phyloP scores from a whole-genome alignment of 1,140 invertebrate genomes.

The Cyphomyrmex costatus region DNA sequence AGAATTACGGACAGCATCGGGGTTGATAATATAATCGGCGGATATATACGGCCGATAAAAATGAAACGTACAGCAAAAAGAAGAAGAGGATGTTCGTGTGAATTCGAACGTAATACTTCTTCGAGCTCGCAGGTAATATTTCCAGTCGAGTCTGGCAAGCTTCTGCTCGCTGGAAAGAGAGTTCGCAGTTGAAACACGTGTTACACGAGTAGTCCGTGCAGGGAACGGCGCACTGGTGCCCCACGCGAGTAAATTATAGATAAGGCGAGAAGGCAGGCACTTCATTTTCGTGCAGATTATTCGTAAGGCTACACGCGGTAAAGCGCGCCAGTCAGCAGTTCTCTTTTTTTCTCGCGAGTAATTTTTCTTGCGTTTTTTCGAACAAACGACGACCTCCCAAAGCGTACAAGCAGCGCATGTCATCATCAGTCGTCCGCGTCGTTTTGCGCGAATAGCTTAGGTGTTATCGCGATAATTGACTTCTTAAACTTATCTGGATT shows the following conservation, averaged over 20 bases:
- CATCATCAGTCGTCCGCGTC: neutral
- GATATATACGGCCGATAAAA: conserved; percentile 5
- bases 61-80: conserved; percentile 14
- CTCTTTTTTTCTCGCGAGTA: conserved; percentile 15
- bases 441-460: conserved; percentile 8
- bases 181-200: conserved; percentile 55
- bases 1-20: neutral
- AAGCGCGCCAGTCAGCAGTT: neutral
- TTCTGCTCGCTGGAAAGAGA: conserved; percentile 32
- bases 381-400: conserved; percentile 21
- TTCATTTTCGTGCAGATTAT: conserved; percentile 68
- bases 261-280: conserved; percentile 38
- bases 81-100: conserved; percentile 12
- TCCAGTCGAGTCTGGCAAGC: conserved; percentile 32
- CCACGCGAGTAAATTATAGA: conserved; percentile 62
- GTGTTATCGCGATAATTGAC: conserved; percentile 68
- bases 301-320: conserved; percentile 29
- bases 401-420: neutral
- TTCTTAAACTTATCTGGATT: conserved; percentile 71
- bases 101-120: conserved; percentile 54
- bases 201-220: conserved; percentile 48
- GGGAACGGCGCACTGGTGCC: conserved; percentile 39
- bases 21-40: conserved; percentile 37
- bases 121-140: conserved; percentile 38
- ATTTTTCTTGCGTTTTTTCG: conserved; percentile 28